Conservation (phyloP, 2,888 invertebrate genomes). For the Tipula lateralis region DNA sequence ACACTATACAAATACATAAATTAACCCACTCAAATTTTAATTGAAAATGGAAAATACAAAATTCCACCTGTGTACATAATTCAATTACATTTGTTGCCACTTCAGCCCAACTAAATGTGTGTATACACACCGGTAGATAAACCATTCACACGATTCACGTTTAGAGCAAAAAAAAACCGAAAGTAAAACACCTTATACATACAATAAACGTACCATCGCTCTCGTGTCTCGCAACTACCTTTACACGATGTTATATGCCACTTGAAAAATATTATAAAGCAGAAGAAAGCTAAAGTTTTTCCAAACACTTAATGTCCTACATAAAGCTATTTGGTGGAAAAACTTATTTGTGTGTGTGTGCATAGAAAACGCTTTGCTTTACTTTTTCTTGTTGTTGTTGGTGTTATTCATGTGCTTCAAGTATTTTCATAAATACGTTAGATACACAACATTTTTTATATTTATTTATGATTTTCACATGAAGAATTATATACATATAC, state of each 20-base stretch:
- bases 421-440: neutral
- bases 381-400: neutral
- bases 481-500: neutral
- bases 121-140: neutral
- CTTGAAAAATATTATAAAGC: conserved; percentile 1
- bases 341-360: neutral
- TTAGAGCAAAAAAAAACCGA: neutral
- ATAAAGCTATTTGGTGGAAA: neutral
- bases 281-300: neutral
- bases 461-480: conserved; percentile 19
- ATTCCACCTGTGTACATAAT: conserved; percentile 6
- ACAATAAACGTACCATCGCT: neutral
- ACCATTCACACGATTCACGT: neutral
- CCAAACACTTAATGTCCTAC: conserved; percentile 11
- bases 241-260: neutral
- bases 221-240: neutral
- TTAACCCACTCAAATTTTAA: neutral
- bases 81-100: conserved; percentile 19
- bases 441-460: neutral
- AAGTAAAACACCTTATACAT: neutral
- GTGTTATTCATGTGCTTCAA: neutral
- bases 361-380: neutral
- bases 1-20: neutral
- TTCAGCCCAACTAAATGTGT: neutral
- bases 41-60: neutral